Evolutionary conservation across 2,888 invertebrate species (phyloP), one percentile per base, ranked within the genome.

Genomic region (Aelia acuminata): DNA sequence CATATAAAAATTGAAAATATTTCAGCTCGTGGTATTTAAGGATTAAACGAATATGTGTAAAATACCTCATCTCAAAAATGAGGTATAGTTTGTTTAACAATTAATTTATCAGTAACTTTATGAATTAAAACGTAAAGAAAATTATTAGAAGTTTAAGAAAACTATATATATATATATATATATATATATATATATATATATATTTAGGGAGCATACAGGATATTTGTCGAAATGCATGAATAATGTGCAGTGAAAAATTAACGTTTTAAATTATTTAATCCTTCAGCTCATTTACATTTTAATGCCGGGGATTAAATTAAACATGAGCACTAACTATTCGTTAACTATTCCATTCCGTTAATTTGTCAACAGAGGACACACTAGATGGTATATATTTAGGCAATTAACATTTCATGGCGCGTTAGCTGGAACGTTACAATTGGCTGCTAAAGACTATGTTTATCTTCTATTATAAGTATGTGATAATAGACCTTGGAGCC

Each of bases 321-420:
- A 70, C 63, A 70, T 70, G 63, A 35, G 35, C 4, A 31, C 20
- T 70, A 70, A 70, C 15, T 70, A 70, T 70, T 35, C 63, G 31
- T 70, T 35, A 70, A 35, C 18, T 70, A 0, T 70, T 57, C 57
- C 11, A 57, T 57, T 57, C 57, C 57, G 26, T 57, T 70, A 70
- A 70, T 70, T 70, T 70, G 31, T 70, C 63, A 35, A 70, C 63
- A 70, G 35, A 70, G 26, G 4, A 31, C 8, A 35, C 15, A 70
- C 63, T 70, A 35, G 31, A 26, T 35, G 20, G 15, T 57, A 70
- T 31, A 70, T 70, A 70, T 70, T 70, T 70, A 70, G 63, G 63
- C 35, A 70, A 31, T 35, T 70, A 35, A 22, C 63, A 70, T 70
- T 70, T 70, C 35, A 18, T 70, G 35, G 15, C 20, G 13, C 57